Evolutionary conservation across 2,113 vertebrate genomes (phyloP), one percentile per base, ranked within the genome.

Genomic region (Tragelaphus strepsiceros): DNA sequence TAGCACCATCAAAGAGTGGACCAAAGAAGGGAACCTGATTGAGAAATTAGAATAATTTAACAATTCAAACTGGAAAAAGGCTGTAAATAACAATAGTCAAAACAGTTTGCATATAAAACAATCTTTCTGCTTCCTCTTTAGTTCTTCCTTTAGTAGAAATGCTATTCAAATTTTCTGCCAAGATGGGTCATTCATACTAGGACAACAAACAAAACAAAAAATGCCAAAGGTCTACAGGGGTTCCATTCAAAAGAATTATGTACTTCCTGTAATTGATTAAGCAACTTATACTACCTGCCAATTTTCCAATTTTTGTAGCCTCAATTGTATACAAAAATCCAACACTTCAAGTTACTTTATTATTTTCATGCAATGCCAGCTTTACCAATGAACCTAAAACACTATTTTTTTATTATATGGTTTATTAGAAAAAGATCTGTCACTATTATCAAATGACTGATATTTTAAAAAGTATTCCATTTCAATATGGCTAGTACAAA

Each of bases 1-100:
- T 99, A 99, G 99, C 99, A 97, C 99, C 99, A 97, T 99, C 99
- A 98, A 99, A 99, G 96, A 99, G 99, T 13, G 99, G 99, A 97
- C 99, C 99, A 97, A 99, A 99, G 98, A 99, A 99, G 7, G 99
- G 99, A 98, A 99, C 99, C 99, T 99, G 94, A 98, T 98, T 98
- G 92, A 99, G 94, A 98, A 99, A 98, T 98, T 54, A 98, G 97
- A 97, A 99, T 96, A 98, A 97, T 98, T 97, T 86, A 94, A 98
- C 93, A 98, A 74, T 35, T 96, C 94, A 98, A 97, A 97, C 95
- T 92, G 88, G 92, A 35, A 94, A 98, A 98, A 98, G 97, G 98
- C 80, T 98, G 82, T 89, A 98, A 98, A 98, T 97, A 98, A 95
- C 92, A 98, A 93, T 91, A 98, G 98, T 92, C 95, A 98, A 98